A percentile compares a stretch with the other conserved stretches of the same genome.
phyloP scores from a whole-genome alignment of 1,140 invertebrate genomes.

The Conopomorpha cramerella region DNA sequence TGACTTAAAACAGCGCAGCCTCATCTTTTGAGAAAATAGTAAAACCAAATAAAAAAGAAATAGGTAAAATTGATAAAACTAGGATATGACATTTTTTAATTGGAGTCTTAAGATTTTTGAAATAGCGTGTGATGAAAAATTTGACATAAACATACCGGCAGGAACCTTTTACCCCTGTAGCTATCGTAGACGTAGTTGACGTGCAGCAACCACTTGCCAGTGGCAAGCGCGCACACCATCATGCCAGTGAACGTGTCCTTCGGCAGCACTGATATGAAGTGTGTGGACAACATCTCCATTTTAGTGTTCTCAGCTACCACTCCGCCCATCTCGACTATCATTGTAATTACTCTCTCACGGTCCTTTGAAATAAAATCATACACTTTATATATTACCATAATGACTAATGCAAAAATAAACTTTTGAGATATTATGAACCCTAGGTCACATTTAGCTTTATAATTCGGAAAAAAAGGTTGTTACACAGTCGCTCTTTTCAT shows the following conservation, averaged over 20 bases:
- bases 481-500: no score
- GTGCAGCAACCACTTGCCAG: conserved; percentile 43
- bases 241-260: conserved; percentile 45
- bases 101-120: not conserved
- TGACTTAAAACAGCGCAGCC: not conserved
- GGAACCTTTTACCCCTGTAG: conserved; percentile 42
- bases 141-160: conserved; percentile 20
- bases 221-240: conserved; percentile 49
- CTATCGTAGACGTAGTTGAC: conserved; percentile 45
- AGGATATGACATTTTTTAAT: no score
- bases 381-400: no score
- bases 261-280: conserved; percentile 42
- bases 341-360: conserved; percentile 32
- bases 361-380: no score
- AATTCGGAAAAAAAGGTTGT: no score
- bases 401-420: no score
- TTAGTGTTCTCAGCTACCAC: conserved; percentile 50
- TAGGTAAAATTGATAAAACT: no score
- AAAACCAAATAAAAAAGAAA: not conserved
- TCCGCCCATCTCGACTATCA: conserved; percentile 44
- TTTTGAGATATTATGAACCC: no score
- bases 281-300: conserved; percentile 52
- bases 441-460: no score
- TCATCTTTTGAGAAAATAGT: not conserved
- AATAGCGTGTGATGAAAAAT: not conserved